Base-by-base conservation (phyloP, 1,140 invertebrate genomes). In the Trichomalopsis sarcophagae region DNA sequence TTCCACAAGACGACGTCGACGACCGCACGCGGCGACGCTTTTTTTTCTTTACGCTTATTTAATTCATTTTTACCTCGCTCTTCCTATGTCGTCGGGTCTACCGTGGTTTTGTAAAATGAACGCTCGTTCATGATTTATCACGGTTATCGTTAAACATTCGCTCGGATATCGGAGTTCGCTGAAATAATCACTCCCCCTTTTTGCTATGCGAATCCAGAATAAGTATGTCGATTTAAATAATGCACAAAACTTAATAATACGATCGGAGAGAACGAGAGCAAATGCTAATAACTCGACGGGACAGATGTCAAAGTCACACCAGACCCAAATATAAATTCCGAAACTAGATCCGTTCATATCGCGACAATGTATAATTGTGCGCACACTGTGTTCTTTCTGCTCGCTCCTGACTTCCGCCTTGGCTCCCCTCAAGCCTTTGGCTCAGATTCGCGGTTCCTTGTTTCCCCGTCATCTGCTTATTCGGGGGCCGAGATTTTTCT, bases 401-500 rank as follows among this genome's bases (percentile, higher is more conserved):
- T 71, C 17, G 9, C 10, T 71, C 10, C 27, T 33, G 40, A 44
- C 23, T 33, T 17, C 27, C 27, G 13, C 6, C 55, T 17, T 17
- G 23, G n/a, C 7, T 23, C 27, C 23, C 11, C 9, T 17, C 30
- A 30, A 33, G n/a, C 66, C 66, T 4, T 80, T 80, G 10, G n/a
- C 55, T 62, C 7, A 0, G 23, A 9, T 30, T 44, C 13, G 36
- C n/a, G 21, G n/a, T 27, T 36, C 62, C 66, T 47, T 40, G 7
- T 77, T 74, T 75, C 47, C 55, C 76, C 71, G 23, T 62, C 44
- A 73, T 62, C 17, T 36, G 23, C 50, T 10, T 6, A 4, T 21
- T 36, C 73, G 44, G 17, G 76, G 30, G 27, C 21, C 17, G 36
- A 62, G 30, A 66, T 74, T 84, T 81, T 81, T 71, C 74, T 69